Evolutionary conservation across 1,140 invertebrate species (phyloP), one percentile per base, ranked within the genome.

Genomic region (Pseudomyrmex gracilis): DNA sequence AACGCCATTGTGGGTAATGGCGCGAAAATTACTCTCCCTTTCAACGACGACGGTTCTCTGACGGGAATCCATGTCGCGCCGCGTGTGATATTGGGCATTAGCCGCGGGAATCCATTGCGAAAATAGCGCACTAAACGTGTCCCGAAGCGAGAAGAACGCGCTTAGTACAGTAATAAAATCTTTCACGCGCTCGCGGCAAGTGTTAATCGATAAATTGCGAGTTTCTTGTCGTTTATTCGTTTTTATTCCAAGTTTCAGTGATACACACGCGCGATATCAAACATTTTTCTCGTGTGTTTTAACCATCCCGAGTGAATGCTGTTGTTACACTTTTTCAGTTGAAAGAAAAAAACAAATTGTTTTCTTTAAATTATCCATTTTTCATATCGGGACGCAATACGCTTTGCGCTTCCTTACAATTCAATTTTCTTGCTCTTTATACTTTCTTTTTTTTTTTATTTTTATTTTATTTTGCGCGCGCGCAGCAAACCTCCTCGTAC

Each of bases 1-100:
- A 12, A 20, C 4, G 13, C 13, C 45, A 20, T 20, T 49, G 66
- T 71, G 66, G 64, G 58, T 84, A 71, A 80, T 58, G 24, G 51
- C 10, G 15, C 10, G 8, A 85, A n/a, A 17, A 9, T 68, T 80
- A 34, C 10, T 45, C 15, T 66, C 55, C 24, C 22, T 47, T 17
- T 34, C 20, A 10, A 15, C 15, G 34, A 15, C 15, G 34, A 78
- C 58, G 49, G 3, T 22, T 15, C 66, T 34, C 66, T 34, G 45
- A 20, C 51, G n/a, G 20, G 22, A n/a, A 7, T 55, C 22, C 13
- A 66, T 20, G 45, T 67, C 63, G 64, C 64, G 43, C 22, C 34
- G 5, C 34, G 34, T 34, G 34, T 7, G 22, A 80, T 45, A 64
- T 64, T 45, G 61, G 61, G 15, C 43, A 80, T 58, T 45, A 66